Conservation (phyloP, 2,888 invertebrate genomes). For the Synergus laeviventris region DNA sequence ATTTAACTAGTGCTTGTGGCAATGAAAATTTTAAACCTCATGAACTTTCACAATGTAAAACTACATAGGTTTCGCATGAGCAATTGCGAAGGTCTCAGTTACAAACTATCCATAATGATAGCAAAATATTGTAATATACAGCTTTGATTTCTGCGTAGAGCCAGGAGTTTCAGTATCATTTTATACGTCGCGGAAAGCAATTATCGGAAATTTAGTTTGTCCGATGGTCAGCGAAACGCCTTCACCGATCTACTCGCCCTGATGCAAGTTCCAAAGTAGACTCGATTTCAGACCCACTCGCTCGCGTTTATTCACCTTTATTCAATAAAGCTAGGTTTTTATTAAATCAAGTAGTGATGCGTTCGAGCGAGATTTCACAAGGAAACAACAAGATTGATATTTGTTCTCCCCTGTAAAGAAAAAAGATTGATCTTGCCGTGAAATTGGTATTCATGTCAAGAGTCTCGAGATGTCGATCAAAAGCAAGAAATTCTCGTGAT, state of each 20-base stretch:
- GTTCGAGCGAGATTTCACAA: no score
- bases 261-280: not conserved
- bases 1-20: not conserved
- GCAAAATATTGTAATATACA: not conserved
- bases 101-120: slow-evolving; percentile 6
- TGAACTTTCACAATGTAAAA: not conserved
- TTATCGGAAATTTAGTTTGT: slow-evolving; percentile 73
- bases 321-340: not conserved
- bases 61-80: not conserved
- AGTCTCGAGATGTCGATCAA: no score
- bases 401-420: no score
- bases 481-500: no score
- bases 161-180: slow-evolving; percentile 74
- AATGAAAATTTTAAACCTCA: slow-evolving; percentile 14
- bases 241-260: slow-evolving; percentile 37
- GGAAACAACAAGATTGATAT: no score
- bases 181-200: slow-evolving; percentile 72
- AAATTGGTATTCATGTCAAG: no score
- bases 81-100: not conserved
- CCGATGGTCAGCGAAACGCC: slow-evolving; percentile 64
- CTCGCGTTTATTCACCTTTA: not conserved
- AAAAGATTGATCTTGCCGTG: no score
- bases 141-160: slow-evolving; percentile 51
- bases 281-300: not conserved
- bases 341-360: not conserved